Evolutionary conservation across 2,888 invertebrate genomes (phyloP), one percentile per base, ranked within the genome.

Genomic region (Pheosia gnoma): DNA sequence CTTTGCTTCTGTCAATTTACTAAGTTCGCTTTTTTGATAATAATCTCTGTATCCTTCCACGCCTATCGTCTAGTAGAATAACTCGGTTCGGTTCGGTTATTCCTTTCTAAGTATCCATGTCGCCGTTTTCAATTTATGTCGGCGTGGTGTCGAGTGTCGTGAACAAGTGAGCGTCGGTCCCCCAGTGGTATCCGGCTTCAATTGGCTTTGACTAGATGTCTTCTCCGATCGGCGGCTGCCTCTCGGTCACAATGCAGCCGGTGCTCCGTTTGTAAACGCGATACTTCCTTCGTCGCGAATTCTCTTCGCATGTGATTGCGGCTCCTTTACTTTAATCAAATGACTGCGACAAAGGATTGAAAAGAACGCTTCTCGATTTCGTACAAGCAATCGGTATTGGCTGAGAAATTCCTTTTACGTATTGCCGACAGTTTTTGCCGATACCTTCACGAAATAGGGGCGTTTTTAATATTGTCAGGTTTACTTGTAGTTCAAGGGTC

Each of bases 251-350:
- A 92, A 90, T 90, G 85, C 87, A 86, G 86, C 87, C 94, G 94
- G 94, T 85, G 81, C 83, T 75, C 80, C 89, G 86, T 91, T 82
- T 93, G 94, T 91, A 91, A 91, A 94, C 85, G 90, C 87, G 94
- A 94, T 94, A 94, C 94, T 94, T 94, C 94, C 93, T 90, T 83
- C 86, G 81, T 83, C 80, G 83, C 84, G 81, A 82, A 88, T 85
- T 85, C 84, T 84, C 82, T 88, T 81, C 87, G 86, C 88, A 87
- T 90, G 85, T 88, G 91, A 91, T 89, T 91, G 90, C 87, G 91
- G 91, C 87, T 84, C 87, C 87, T 91, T 91, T 88, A 87, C 88
- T 89, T 91, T 93, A 92, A 93, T 93, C 92, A 93, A 92, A 93
- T 89, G 86, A 84, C 85, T 85, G 81, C 87, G 88, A 93, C 93